Percentiles rank a stretch among this genome's conserved stretches.
These are phyloP conservation scores for Laothoe populi DNA, from an alignment of 2,888 invertebrate species.

Conservation along the genomic window DNA sequence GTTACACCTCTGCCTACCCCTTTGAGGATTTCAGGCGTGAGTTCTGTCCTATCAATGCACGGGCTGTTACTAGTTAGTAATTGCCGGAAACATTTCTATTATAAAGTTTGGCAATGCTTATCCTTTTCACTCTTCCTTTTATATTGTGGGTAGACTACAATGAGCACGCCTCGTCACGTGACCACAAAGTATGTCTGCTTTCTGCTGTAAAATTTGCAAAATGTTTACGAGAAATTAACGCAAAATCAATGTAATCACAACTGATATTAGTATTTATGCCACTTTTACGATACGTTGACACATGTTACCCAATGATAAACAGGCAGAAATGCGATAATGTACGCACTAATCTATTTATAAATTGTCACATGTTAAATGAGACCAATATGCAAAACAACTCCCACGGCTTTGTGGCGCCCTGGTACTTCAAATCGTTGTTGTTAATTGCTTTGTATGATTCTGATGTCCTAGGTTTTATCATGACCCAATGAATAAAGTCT, in stretches of 20 bases:
- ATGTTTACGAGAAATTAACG: neutral
- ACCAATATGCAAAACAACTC: conserved; percentile 8
- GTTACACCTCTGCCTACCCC: too few species aligned
- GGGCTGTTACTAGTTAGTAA: too few species aligned
- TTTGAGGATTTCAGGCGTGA: too few species aligned
- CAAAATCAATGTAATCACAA: neutral
- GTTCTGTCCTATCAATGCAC: too few species aligned
- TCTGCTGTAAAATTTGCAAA: too few species aligned
- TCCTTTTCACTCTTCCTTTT: too few species aligned
- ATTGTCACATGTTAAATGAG: conserved; percentile 24
- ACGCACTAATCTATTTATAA: conserved; percentile 26
- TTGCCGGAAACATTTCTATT: too few species aligned
- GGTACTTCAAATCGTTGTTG: neutral
- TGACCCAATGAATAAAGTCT: too few species aligned
- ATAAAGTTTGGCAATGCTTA: too few species aligned
- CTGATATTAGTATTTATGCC: neutral
- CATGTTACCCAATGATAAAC: conserved; percentile 27
- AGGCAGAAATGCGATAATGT: conserved; percentile 9
- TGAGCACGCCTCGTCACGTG: too few species aligned
- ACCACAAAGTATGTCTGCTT: too few species aligned
- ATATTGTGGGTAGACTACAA: too few species aligned
- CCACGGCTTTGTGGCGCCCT: conserved; percentile 8
- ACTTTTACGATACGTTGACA: neutral
- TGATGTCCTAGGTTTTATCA: neutral
- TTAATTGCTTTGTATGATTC: neutral